These are phyloP conservation scores for Eristalis intricaria DNA, from an alignment of 2,888 invertebrate species.

Conservation along the genomic window DNA sequence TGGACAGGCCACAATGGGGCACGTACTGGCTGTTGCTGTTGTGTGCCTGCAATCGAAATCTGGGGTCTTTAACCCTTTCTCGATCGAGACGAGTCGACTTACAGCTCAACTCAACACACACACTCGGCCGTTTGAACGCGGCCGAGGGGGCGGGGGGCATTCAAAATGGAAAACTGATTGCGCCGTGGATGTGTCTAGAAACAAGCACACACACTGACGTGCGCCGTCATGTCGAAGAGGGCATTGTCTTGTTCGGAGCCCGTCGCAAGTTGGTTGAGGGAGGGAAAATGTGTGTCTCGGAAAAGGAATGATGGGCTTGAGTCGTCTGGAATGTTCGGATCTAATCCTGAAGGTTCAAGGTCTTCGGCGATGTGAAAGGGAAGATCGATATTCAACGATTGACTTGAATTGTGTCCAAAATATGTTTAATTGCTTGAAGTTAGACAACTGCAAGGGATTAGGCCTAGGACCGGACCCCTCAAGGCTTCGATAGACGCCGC, in stretches of 20 bases:
- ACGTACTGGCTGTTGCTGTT: neutral
- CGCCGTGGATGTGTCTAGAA: neutral
- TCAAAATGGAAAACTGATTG: neutral
- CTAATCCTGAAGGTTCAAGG: neutral
- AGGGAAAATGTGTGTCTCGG: neutral
- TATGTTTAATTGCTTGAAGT: too few species aligned
- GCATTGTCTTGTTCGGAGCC: neutral
- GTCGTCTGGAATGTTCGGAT: too few species aligned
- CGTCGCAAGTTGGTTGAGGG: neutral
- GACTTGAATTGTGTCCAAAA: too few species aligned
- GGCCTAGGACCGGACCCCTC: too few species aligned
- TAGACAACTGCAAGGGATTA: too few species aligned
- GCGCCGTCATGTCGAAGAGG: neutral
- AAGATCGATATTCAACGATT: too few species aligned
- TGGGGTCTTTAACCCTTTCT: constrained; percentile 69
- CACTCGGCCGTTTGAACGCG: neutral
- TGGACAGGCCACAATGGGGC: neutral
- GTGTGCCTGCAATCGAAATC: constrained; percentile 54
- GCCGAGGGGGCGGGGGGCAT: neutral
- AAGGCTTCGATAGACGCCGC: too few species aligned
- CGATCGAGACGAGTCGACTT: constrained; percentile 43
- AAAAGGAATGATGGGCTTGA: too few species aligned
- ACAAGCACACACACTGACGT: neutral
- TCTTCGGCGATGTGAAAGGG: too few species aligned
- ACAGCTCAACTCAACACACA: neutral